Conservation (phyloP, 2,797 vertebrate genomes). For the Labeo calbasu region DNA sequence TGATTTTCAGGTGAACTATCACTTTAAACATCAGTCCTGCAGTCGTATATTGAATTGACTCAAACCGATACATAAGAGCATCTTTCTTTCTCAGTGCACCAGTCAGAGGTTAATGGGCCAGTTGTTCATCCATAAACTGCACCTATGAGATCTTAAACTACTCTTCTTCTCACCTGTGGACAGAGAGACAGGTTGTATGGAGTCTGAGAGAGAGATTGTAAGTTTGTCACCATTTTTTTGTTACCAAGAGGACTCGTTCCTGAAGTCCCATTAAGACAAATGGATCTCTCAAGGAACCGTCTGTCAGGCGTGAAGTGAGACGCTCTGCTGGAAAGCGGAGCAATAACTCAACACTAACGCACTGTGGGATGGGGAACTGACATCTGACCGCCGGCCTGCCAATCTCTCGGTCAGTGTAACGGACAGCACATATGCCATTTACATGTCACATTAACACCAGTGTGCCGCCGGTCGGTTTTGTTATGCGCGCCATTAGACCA, state of each 20-base stretch:
- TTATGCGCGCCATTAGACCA: not conserved
- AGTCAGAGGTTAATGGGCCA: conserved; percentile 31
- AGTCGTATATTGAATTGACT: conserved; percentile 20
- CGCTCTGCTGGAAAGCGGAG: conserved; percentile 51
- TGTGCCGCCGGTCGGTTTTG: not conserved
- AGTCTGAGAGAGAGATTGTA: conserved; percentile 42
- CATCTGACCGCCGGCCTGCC: conserved; percentile 16
- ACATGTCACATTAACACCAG: conserved; percentile 11
- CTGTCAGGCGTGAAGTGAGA: conserved; percentile 57
- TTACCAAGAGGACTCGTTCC: conserved; percentile 42
- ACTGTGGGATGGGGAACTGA: conserved; percentile 32
- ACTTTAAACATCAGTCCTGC: not conserved
- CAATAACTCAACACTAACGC: conserved; percentile 51
- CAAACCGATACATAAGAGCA: not conserved
- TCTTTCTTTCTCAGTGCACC: conserved; percentile 12
- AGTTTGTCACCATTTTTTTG: conserved; percentile 58
- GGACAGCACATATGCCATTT: conserved; percentile 6
- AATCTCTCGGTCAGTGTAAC: conserved; percentile 19
- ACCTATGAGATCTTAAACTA: conserved; percentile 29
- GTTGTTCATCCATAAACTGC: conserved; percentile 35
- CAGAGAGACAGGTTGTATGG: conserved; percentile 3
- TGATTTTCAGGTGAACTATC: not conserved
- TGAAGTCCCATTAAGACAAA: conserved; percentile 61
- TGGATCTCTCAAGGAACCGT: conserved; percentile 55
- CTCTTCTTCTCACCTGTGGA: conserved; percentile 28